phyloP scores from a whole-genome alignment of 2,888 invertebrate species.

The Schizaphis graminum region DNA sequence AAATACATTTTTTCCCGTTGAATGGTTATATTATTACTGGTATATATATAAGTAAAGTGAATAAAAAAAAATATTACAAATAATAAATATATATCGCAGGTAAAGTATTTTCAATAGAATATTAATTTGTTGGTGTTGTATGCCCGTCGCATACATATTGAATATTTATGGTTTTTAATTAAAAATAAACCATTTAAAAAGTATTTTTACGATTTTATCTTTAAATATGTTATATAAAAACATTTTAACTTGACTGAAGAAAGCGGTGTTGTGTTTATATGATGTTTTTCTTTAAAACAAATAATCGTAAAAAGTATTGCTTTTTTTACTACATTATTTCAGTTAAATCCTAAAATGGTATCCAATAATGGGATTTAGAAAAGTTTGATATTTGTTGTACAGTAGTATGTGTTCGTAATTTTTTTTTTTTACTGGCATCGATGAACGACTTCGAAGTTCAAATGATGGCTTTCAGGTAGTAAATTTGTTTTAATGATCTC shows the following conservation, averaged over 20 bases:
- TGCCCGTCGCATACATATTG: neutral
- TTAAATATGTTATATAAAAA: constrained; percentile 9
- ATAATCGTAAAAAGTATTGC: constrained; percentile 28
- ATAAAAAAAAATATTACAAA: neutral
- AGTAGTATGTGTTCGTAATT: neutral
- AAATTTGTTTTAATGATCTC: neutral
- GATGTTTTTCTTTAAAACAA: constrained; percentile 32
- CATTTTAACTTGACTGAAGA: neutral
- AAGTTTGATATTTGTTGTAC: neutral
- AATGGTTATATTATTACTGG: neutral
- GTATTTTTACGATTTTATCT: constrained; percentile 16
- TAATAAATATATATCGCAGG: neutral
- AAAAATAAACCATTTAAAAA: constrained; percentile 34
- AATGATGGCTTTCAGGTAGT: neutral
- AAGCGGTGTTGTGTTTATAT: constrained; percentile 10
- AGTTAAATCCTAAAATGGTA: constrained; percentile 4
- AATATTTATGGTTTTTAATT: constrained; percentile 35
- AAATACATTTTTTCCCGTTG: neutral
- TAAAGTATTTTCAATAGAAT: neutral
- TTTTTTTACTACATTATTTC: constrained; percentile 5
- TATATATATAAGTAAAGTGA: neutral
- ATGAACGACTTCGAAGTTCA: neutral
- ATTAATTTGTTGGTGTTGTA: neutral
- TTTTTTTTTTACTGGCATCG: neutral
- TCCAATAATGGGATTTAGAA: constrained; percentile 21